Evolutionary conservation across 2,797 vertebrate species (phyloP).

Genomic region (Hypotaenidia okinawae): DNA sequence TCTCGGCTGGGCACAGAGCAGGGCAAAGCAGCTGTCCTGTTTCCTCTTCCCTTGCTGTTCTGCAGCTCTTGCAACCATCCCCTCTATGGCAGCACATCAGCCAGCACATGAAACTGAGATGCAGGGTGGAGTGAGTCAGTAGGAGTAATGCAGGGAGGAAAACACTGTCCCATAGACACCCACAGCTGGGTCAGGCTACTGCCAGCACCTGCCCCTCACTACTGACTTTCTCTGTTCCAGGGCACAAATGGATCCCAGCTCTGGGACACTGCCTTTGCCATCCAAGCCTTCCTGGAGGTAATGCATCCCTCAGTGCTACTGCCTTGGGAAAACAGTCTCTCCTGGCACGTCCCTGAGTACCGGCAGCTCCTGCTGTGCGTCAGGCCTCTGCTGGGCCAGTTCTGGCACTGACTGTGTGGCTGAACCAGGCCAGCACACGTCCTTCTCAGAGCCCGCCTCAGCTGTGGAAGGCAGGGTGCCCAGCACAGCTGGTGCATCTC

Average conservation of each 20-base stretch:
- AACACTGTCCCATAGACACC: neutral
- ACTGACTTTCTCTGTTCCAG: constrained; percentile 68
- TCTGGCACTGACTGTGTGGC: neutral
- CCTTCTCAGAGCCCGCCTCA: neutral
- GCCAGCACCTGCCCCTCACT: neutral
- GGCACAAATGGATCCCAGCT: constrained; percentile 97
- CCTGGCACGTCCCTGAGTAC: accelerated
- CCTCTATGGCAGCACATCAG: neutral
- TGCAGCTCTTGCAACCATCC: neutral
- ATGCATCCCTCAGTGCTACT: neutral
- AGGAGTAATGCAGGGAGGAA: neutral
- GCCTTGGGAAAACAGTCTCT: neutral
- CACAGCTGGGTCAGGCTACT: neutral
- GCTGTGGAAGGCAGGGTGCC: neutral
- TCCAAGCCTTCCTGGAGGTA: constrained; percentile 96
- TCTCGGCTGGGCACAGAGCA: neutral
- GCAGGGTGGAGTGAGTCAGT: neutral
- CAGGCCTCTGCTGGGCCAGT: neutral
- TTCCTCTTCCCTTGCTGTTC: neutral
- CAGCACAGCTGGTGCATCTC: neutral
- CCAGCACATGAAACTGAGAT: neutral
- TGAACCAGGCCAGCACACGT: neutral
- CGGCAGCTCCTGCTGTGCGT: neutral
- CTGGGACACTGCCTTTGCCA: constrained; percentile 94
- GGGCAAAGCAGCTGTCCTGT: neutral